Base-by-base conservation (phyloP, 1,140 invertebrate genomes). In the Macrostomum lignano region DNA sequence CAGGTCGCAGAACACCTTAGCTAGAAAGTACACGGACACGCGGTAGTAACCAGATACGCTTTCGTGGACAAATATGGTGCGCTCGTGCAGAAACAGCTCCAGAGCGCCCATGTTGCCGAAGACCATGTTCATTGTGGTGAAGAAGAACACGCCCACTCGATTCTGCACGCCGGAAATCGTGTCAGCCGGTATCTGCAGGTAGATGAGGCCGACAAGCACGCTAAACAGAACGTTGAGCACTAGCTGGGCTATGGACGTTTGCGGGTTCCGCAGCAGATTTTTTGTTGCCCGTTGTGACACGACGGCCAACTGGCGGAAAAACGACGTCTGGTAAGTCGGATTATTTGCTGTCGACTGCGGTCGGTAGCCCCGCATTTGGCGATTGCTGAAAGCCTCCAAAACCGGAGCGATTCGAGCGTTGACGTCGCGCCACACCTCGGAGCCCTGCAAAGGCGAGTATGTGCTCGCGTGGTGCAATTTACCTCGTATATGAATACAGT, bases 161-260 rank as follows among this genome's bases (percentile, higher is more conserved):
- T 56, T 56, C 32, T 56, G 51, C 17, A 52, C 43, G 2, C 46
- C 53, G 3, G 46, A 41, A 17, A 42, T 37, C 31, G 37, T 38
- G 3, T 42, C 41, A 14, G 38, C 33, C 21, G 45, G 42, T 25
- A 50, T 36, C 26, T 52, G 38, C 32, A 45, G 48, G 38, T 54
- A 56, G 13, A 56, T 48, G 21, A 40, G 41, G 11, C 53, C 53
- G 38, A 53, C 47, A 23, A 53, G 47, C 6, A 46, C 14, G 17
- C 38, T 52, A 44, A 54, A 51, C 25, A 53, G 38, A 11, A 44
- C 36, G 31, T 46, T 44, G 3, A 51, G 44, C 5, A 49, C 25
- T 14, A 49, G 30, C 48, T 54, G 38, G 24, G 50, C 29, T 14
- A 50, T 37, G 2, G 47, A 50, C 1, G 45, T 43, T 26, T 45